Conservation (phyloP, 1,140 invertebrate species). For the Scaptomyza graminum region DNA sequence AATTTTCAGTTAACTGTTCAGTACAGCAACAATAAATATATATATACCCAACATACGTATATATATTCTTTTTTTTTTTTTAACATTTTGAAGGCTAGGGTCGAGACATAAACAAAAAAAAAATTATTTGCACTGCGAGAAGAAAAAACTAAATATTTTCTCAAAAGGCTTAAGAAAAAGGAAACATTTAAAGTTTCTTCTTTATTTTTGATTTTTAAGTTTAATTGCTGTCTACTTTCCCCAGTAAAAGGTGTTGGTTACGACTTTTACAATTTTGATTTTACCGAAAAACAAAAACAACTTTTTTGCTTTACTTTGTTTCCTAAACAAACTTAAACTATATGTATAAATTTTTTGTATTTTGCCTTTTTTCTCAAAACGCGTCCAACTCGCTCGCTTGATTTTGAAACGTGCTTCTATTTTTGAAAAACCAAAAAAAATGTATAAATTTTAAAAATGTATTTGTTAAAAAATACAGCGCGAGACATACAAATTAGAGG, state of each 20-base stretch:
- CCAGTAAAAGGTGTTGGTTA: constrained; percentile 61
- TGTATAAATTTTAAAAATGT: constrained; percentile 49
- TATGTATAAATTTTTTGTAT: constrained; percentile 60
- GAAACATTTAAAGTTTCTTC: constrained; percentile 17
- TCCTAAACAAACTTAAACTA: constrained; percentile 31
- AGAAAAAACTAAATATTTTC: constrained; percentile 44
- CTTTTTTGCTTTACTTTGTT: constrained; percentile 39
- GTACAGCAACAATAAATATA: constrained; percentile 3
- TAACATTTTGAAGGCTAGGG: constrained; percentile 69
- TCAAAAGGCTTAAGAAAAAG: constrained; percentile 17
- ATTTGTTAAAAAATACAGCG: constrained; percentile 87
- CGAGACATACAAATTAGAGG: constrained; percentile 98
- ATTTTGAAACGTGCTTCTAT: constrained; percentile 62
- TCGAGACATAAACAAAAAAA: constrained; percentile 66
- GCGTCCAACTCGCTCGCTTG: constrained; percentile 64
- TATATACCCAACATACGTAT: not conserved
- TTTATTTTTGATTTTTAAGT: constrained; percentile 24
- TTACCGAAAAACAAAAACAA: constrained; percentile 31
- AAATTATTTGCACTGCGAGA: constrained; percentile 82
- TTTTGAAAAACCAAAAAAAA: constrained; percentile 49
- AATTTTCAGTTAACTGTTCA: constrained; percentile 6
- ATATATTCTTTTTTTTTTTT: not conserved
- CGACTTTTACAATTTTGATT: constrained; percentile 35
- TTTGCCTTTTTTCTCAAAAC: constrained; percentile 68
- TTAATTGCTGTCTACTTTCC: constrained; percentile 24